Evolutionary conservation across 2,797 vertebrate genomes (phyloP).

Genomic region (Podargus strigoides): DNA sequence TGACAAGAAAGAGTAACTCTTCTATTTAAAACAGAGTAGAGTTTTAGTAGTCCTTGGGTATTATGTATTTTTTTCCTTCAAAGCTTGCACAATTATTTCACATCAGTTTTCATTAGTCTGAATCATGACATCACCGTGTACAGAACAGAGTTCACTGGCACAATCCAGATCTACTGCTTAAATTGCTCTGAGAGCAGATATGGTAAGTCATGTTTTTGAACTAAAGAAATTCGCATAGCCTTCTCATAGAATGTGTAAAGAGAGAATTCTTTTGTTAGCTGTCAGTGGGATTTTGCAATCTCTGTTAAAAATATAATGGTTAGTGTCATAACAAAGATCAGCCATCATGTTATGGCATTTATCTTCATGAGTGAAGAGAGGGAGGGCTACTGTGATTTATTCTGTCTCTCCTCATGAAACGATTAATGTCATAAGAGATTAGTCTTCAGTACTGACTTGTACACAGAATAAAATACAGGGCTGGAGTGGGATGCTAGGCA

Average conservation of each 20-base stretch:
- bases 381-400: slow-evolving; percentile 68
- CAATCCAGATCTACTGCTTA: slow-evolving; percentile 17
- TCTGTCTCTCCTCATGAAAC: slow-evolving; percentile 34
- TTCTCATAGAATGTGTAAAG: slow-evolving; percentile 32
- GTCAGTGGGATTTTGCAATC: slow-evolving; percentile 63
- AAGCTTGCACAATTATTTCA: slow-evolving; percentile 16
- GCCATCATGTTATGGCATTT: slow-evolving; percentile 63
- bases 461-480: slow-evolving; percentile 31
- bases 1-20: too few species aligned
- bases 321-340: slow-evolving; percentile 69
- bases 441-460: slow-evolving; percentile 36
- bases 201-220: slow-evolving; percentile 34
- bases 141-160: slow-evolving; percentile 18
- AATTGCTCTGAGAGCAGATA: slow-evolving; percentile 52
- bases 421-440: slow-evolving; percentile 65
- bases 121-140: slow-evolving; percentile 20
- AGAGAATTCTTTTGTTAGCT: slow-evolving; percentile 65
- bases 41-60: not conserved
- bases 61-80: not conserved
- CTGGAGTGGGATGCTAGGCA: slow-evolving; percentile 32
- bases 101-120: not conserved
- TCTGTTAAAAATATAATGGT: slow-evolving; percentile 70
- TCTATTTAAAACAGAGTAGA: too few species aligned
- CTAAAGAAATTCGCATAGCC: slow-evolving; percentile 30
- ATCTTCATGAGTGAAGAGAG: slow-evolving; percentile 65